Base-by-base conservation (phyloP, 92 coral and sea anemone species). In the Plumapathes pennacea region DNA sequence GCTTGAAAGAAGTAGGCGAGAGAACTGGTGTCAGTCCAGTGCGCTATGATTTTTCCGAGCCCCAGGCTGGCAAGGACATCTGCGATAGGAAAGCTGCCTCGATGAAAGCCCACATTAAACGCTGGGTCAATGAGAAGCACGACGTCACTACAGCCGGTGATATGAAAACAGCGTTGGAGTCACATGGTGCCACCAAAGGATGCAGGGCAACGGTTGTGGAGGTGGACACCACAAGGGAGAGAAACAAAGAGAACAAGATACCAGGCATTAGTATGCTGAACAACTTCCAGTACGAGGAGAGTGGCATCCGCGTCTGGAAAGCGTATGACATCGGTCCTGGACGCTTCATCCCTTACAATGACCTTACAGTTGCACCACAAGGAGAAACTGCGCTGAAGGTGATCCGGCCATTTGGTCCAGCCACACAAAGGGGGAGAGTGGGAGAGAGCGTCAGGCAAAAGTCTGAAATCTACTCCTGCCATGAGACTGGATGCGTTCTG, bases 51-150 rank as follows among this genome's bases (percentile, higher is more conserved):
- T 68, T 57, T 51, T 77, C 77, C 0, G 84, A 77, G 3, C 77
- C 66, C 10, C 84, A 68, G 47, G 40, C 69, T n/a, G 84, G 77
- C 1, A 77, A 77, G 47, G 84, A 77, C 29, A 57, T 68, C 22
- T 77, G 84, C 10, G 77, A 77, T 32, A 43, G 84, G 23, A 77
- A 76, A 20, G 32, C 60, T 3, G 76, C 83, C n/a, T 15, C 62
- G 0, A 76, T 76, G 76, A 67, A 76, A 42, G 76, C 76, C 2
- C 83, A 66, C 39, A 73, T 73, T 2, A 48, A 43, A 32, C 60
- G 64, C 25, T 76, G 74, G 74, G 69, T 76, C 19, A 65, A 65
- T 10, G 63, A 76, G 38, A 76, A 46, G 50, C 64, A 75, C 26
- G 40, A 77, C 36, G 57, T 66, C 12, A 5, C 26, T 18, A 73